These are phyloP conservation scores for Ictidomys tridecemlineatus DNA, from an alignment of 2,113 vertebrate genomes.

Conservation along the genomic window DNA sequence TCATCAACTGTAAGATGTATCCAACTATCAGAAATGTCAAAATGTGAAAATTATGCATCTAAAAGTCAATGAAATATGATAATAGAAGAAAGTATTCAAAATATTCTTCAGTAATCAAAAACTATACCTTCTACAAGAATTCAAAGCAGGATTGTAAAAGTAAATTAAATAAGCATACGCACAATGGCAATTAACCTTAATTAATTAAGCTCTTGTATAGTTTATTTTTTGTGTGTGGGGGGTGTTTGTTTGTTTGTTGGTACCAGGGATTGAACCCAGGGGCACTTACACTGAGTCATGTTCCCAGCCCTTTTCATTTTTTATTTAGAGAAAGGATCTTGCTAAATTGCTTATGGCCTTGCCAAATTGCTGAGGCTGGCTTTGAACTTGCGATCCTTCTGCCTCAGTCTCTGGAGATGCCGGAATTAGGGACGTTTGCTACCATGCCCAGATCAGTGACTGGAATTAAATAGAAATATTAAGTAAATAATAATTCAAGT, in stretches of 20 bases:
- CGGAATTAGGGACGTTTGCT: neutral
- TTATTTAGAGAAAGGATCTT: neutral
- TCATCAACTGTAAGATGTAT: neutral
- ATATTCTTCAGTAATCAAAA: conserved; percentile 45
- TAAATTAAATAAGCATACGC: conserved; percentile 7
- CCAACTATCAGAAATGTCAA: neutral
- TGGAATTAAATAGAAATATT: neutral
- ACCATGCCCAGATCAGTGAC: neutral
- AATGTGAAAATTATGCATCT: neutral
- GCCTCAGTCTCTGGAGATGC: neutral
- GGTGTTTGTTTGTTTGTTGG: neutral
- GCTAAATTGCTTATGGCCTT: too few relatives aligned
- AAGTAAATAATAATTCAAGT: conserved; percentile 54
- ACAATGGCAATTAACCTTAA: conserved; percentile 31
- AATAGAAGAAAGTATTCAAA: conserved; percentile 19
- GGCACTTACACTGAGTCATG: too few relatives aligned
- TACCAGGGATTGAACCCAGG: neutral
- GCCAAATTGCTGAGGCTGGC: neutral
- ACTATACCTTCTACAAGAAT: neutral
- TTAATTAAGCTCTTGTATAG: neutral
- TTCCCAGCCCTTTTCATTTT: neutral
- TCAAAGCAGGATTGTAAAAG: conserved; percentile 12
- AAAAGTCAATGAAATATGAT: conserved; percentile 22
- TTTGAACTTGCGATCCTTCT: neutral
- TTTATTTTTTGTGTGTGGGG: neutral